A percentile compares a stretch with the other conserved stretches of the same genome.
Evolutionary conservation across 92 coral and sea anemone genomes (phyloP).

Genomic region (Palythoa caribaeorum): DNA sequence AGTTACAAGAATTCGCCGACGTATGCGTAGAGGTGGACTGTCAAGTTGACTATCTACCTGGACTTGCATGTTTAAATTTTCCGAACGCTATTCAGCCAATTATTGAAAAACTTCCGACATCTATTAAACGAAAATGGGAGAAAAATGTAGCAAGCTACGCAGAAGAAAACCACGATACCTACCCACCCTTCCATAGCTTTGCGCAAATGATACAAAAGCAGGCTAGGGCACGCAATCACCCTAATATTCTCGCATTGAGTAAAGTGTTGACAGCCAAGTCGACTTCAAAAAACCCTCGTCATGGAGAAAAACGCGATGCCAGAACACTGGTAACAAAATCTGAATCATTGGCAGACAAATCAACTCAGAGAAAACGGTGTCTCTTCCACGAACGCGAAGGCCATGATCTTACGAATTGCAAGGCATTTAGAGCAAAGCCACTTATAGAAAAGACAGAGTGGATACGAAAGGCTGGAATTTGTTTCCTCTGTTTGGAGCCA

Average conservation of each 20-base stretch:
- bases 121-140: slow-evolving; percentile 38
- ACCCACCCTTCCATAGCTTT: slow-evolving; percentile 47
- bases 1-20: slow-evolving; percentile 58
- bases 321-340: neutral
- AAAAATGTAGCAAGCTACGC: slow-evolving; percentile 51
- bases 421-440: no score
- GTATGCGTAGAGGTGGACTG: slow-evolving; percentile 61
- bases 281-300: neutral
- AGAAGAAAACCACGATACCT: slow-evolving; percentile 43
- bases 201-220: slow-evolving; percentile 42
- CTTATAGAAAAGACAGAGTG: no score
- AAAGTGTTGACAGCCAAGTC: neutral
- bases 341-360: neutral
- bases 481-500: no score
- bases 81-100: slow-evolving; percentile 63
- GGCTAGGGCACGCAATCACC: slow-evolving; percentile 50
- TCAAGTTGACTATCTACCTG: slow-evolving; percentile 57
- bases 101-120: slow-evolving; percentile 49
- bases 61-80: slow-evolving; percentile 37
- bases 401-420: no score
- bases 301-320: slow-evolving; percentile 9
- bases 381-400: no score
- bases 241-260: slow-evolving; percentile 34
- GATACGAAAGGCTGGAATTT: no score
- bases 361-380: neutral